These are phyloP conservation scores for Microctonus hyperodae DNA, from an alignment of 2,888 invertebrate genomes.

Conservation along the genomic window DNA sequence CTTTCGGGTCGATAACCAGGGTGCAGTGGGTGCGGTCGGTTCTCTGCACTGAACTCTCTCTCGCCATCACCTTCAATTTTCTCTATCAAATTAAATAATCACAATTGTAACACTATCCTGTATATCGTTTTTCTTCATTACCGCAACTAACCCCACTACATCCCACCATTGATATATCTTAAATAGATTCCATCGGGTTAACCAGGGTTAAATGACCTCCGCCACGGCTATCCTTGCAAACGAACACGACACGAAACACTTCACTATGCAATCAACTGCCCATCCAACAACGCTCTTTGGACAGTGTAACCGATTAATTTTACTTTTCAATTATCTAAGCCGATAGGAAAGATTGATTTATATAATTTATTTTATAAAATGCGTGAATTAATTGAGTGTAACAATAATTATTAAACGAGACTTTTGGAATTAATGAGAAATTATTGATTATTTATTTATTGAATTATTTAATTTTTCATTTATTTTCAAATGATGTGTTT, in stretches of 20 bases:
- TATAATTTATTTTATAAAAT: not conserved
- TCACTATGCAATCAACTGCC: not conserved
- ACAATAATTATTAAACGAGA: too few species aligned
- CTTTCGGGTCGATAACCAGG: conserved; percentile 54
- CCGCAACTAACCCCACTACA: not conserved
- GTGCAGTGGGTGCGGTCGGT: conserved; percentile 57
- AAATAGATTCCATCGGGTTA: not conserved
- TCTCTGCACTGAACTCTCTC: conserved; percentile 45
- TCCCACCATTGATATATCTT: not conserved
- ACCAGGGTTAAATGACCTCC: not conserved
- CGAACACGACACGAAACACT: not conserved
- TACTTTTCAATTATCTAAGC: not conserved
- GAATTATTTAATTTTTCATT: too few species aligned
- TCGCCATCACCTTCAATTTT: conserved; percentile 40
- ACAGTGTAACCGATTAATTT: not conserved
- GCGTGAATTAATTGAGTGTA: not conserved
- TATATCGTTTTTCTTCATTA: not conserved
- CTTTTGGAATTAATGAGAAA: too few species aligned
- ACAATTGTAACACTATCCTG: not conserved
- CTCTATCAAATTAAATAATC: conserved; percentile 21
- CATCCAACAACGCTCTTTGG: not conserved
- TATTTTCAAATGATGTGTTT: too few species aligned
- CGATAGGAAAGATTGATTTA: not conserved
- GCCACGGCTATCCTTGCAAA: not conserved
- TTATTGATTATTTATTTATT: too few species aligned